Evolutionary conservation across 1,140 invertebrate species (phyloP), one percentile per base, ranked within the genome.

Genomic region (Propsilocerus akamusi): DNA sequence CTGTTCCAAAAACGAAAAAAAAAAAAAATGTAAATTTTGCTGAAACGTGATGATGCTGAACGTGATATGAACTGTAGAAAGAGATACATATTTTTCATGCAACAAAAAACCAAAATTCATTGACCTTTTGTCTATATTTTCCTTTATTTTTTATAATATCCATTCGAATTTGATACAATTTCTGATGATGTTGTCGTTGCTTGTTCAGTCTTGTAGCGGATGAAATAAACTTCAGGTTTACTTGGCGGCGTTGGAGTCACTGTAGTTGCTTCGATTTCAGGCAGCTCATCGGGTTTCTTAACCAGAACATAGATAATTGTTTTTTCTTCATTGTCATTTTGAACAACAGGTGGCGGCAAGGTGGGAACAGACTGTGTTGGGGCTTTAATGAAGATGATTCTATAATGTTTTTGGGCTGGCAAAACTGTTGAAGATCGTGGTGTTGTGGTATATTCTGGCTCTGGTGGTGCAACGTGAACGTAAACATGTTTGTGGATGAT

Each of bases 401-500:
- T 81, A 69, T 83, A 82, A 64, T 84, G 80, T 56, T 83, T 83
- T 65, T 81, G 77, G 53, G 78, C 65, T 7, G 72, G 68, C 10
- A 8, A 20, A 17, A 17, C n/a, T 20, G 2, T 58, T 0, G 59
- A 49, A 48, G 64, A 71, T 61, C 69, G 75, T 3, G 81, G 75
- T 2, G 74, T n/a, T n/a, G n/a, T 69, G 26, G 75, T 73, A 59
- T 81, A 77, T 58, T 83, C 79, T 2, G 80, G 81, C 62, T 88
- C 85, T 59, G 83, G 83, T 17, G 84, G 85, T 47, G 85, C 83
- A 22, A 88, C 83, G 59, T 88, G 85, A 1, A 88, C 83, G 64
- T 88, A 87, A 3, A 88, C 83, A 60, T 87, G 83, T 62, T 87
- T 87, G 62, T 88, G 83, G 26, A 88, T 74, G 12, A 85, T 78